Conservation (phyloP, 2,797 vertebrate genomes). For the Tarsius wallacei region DNA sequence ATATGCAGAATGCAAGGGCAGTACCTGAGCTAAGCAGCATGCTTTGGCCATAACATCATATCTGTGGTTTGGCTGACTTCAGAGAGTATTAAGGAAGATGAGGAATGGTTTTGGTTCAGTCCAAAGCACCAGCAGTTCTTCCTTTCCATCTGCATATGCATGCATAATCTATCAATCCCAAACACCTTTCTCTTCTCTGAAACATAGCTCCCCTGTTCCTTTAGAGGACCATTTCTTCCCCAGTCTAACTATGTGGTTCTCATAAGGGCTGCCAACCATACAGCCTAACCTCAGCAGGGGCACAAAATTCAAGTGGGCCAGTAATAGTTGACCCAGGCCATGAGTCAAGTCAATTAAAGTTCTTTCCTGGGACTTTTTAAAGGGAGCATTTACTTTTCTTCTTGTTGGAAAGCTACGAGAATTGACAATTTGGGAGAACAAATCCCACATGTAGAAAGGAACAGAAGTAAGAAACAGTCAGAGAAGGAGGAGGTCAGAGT, state of each 20-base stretch:
- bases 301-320: rapidly evolving
- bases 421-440: neutral
- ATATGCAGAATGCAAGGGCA: neutral
- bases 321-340: neutral
- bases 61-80: neutral
- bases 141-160: neutral
- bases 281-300: neutral
- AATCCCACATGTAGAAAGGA: neutral
- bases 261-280: neutral
- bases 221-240: neutral
- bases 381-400: neutral
- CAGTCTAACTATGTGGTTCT: neutral
- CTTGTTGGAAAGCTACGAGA: neutral
- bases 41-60: neutral
- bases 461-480: neutral
- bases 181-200: neutral
- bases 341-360: neutral
- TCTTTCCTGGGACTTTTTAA: neutral
- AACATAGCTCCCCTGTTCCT: neutral
- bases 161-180: neutral
- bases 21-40: neutral
- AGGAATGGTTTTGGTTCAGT: neutral
- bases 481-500: neutral
- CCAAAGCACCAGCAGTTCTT: neutral
- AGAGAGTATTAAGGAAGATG: neutral